Base-by-base conservation (phyloP, 2,797 vertebrate species). In the Rhinoraja longicauda region DNA sequence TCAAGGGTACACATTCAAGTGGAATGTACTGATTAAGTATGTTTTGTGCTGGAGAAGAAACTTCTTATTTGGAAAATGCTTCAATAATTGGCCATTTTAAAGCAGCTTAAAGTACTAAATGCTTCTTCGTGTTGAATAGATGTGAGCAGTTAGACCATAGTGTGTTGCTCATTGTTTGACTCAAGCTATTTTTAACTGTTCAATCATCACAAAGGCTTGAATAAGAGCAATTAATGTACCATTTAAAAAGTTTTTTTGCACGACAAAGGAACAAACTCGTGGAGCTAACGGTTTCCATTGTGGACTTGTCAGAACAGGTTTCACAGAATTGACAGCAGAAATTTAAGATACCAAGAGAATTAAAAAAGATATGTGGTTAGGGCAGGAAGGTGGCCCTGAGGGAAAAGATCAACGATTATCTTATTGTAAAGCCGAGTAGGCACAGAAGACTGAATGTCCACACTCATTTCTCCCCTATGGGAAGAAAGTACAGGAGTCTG, bases 1-100 rank as follows among this genome's bases (percentile, higher is more conserved):
- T 12, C 7, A 59, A 59, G 70, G 53, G 93, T 81, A 94, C 91
- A 92, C 93, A 93, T 90, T 94, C 94, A 94, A 94, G 84, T 94
- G 93, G 88, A 73, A 57, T 8, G n/a, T 75, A 53, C 39, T 92
- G 84, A 67, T 92, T 7, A 92, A 75, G 36, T 73, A 91, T 92
- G 70, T 21, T 92, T 92, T 53, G 12, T 57, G 90, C 90, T 92
- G 10, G 29, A 45, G 39, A 2, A 7, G 36, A 75, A 92, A 53
- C 24, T 53, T 45, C 36, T 84, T 57, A 72, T 62, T 88, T 88
- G 45, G 36, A 75, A 92, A 75, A 36, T 73, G 39, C 90, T 75
- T 73, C 26, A 75, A 24, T 92, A 53, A 57, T 57, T 92, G 90
- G 6, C 53, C 70, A 75, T 53, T 73, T 75, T 73, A 45, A 92